Conservation (phyloP, 2,797 vertebrate genomes). For the Philypnodon macrostomus region DNA sequence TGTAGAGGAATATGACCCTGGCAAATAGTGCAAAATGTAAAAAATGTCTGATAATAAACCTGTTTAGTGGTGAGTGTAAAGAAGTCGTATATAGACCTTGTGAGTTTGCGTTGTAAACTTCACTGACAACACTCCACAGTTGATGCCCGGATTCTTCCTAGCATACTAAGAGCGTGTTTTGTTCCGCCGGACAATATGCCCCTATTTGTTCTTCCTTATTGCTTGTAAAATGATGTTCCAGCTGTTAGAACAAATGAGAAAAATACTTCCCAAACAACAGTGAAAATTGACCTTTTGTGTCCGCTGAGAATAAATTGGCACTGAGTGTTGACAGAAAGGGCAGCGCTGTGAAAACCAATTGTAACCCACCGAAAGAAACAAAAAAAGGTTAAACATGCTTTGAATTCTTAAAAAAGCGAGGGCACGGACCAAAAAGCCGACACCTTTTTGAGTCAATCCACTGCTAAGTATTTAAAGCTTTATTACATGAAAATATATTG, state of each 20-base stretch:
- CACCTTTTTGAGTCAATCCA: constrained; percentile 8
- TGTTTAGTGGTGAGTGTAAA: neutral
- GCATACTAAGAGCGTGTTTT: neutral
- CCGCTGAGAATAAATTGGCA: constrained; percentile 53
- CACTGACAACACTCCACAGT: too few species aligned
- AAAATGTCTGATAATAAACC: constrained; percentile 5
- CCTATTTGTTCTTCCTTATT: constrained; percentile 23
- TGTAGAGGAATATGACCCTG: constrained; percentile 14
- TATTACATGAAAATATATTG: constrained; percentile 29
- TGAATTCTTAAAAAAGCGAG: constrained; percentile 45
- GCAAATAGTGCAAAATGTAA: constrained; percentile 22
- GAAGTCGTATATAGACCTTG: neutral
- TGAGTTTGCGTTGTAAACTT: too few species aligned
- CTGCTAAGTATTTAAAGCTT: constrained; percentile 16
- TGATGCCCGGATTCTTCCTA: neutral
- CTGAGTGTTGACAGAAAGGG: constrained; percentile 55
- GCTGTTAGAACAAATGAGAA: constrained; percentile 33
- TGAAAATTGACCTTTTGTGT: constrained; percentile 58
- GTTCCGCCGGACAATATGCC: constrained; percentile 3
- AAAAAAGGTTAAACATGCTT: constrained; percentile 47
- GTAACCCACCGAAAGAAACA: constrained; percentile 36
- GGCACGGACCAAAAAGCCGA: neutral
- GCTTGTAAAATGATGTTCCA: constrained; percentile 21
- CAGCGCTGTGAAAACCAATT: constrained; percentile 55
- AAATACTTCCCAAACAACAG: constrained; percentile 42